These are phyloP conservation scores for Eubasilissa regina DNA, from an alignment of 1,140 invertebrate genomes.

Conservation along the genomic window DNA sequence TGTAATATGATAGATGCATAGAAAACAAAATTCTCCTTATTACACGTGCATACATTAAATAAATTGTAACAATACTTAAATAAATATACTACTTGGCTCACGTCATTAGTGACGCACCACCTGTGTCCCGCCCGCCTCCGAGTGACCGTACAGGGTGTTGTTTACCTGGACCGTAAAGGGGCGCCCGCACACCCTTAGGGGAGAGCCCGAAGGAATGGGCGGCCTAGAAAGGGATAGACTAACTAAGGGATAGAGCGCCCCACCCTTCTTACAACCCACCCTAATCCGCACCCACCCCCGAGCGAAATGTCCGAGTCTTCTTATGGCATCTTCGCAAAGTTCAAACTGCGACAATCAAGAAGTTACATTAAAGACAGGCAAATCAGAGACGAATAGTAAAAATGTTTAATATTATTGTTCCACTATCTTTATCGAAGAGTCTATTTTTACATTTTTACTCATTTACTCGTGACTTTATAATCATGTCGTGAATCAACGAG, in stretches of 20 bases:
- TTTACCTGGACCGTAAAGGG: constrained; percentile 14
- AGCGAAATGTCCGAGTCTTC: constrained; percentile 29
- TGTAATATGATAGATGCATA: no score
- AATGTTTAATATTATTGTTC: no score
- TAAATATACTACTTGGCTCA: neutral
- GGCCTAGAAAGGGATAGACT: constrained; percentile 20
- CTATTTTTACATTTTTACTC: no score
- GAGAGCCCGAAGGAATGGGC: neutral
- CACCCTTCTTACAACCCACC: neutral
- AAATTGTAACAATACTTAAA: no score
- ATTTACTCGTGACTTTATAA: no score
- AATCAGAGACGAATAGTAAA: no score
- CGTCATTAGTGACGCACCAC: constrained; percentile 24
- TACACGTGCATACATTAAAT: no score
- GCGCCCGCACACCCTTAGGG: neutral
- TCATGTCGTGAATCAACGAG: no score
- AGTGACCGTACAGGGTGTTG: constrained; percentile 27
- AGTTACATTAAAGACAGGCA: no score
- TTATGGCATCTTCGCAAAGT: neutral
- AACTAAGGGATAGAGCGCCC: neutral
- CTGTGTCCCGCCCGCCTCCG: neutral
- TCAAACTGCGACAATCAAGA: no score
- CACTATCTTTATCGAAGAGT: no score
- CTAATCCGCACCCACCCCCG: constrained; percentile 14
- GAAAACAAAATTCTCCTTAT: no score